These are phyloP conservation scores for Helicorthomorpha holstii DNA, from an alignment of 1,140 invertebrate genomes.

Conservation along the genomic window DNA sequence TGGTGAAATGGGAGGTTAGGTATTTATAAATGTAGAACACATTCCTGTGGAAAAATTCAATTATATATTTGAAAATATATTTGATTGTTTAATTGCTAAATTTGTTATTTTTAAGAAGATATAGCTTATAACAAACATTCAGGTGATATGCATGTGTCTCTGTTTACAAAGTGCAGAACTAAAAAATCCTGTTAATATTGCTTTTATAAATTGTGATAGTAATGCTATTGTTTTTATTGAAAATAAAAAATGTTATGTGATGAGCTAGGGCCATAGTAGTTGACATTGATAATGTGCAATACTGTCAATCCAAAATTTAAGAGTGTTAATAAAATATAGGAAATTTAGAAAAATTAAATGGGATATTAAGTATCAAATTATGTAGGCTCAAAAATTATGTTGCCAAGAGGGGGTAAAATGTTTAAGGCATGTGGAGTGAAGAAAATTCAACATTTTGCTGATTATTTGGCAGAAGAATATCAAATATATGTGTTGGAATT, in stretches of 20 bases:
- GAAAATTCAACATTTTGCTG: not conserved
- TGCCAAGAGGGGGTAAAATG: not conserved
- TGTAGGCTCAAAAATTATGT: not conserved
- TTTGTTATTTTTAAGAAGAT: not conserved
- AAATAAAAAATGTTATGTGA: not conserved
- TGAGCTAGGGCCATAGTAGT: not conserved
- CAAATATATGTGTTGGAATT: not conserved
- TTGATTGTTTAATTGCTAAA: not conserved
- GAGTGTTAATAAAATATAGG: not conserved
- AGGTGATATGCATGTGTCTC: not conserved
- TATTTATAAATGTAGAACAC: not conserved
- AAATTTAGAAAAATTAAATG: not conserved
- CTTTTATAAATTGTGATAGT: not conserved
- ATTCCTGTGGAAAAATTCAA: not conserved
- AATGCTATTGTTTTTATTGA: not conserved
- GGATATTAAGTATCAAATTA: not conserved
- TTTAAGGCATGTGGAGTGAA: not conserved
- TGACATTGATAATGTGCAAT: not conserved
- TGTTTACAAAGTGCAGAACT: not conserved
- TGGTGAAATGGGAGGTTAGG: not conserved
- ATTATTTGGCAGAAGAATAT: not conserved
- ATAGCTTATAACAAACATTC: not conserved
- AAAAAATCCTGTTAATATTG: not conserved
- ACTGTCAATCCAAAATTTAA: not conserved
- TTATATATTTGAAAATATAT: not conserved